Evolutionary conservation across 2,113 vertebrate species (phyloP).

Genomic region (Protobothrops mucrosquamatus): DNA sequence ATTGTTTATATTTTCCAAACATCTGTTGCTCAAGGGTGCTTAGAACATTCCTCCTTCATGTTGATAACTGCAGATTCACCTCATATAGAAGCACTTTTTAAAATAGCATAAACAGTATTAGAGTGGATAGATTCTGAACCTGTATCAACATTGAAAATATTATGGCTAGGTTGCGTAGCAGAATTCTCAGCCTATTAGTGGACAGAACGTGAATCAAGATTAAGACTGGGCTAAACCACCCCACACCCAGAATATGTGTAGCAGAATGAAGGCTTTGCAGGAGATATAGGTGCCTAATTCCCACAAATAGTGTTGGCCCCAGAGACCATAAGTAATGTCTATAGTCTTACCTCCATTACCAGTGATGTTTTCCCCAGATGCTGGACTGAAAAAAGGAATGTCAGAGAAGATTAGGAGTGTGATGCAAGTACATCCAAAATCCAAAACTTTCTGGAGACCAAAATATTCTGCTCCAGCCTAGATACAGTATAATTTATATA

Average conservation of each 20-base stretch:
- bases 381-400: not conserved
- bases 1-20: not conserved
- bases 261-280: not conserved
- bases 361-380: not conserved
- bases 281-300: not conserved
- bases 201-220: not conserved
- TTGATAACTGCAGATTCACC: not conserved
- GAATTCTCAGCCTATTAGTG: constrained; percentile 19
- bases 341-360: not conserved
- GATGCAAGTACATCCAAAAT: not conserved
- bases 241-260: not conserved
- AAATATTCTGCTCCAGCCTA: not conserved
- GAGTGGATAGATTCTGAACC: not conserved
- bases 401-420: not conserved
- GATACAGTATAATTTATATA: not conserved
- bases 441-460: not conserved
- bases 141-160: constrained; percentile 17
- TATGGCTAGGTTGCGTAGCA: constrained; percentile 20
- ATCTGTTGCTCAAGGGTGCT: not conserved
- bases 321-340: not conserved
- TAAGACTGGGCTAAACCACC: not conserved
- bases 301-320: not conserved
- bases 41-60: not conserved
- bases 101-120: not conserved
- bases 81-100: constrained; percentile 26